Base-by-base conservation (phyloP, 1,140 invertebrate species). In the Heterodera carotae region DNA sequence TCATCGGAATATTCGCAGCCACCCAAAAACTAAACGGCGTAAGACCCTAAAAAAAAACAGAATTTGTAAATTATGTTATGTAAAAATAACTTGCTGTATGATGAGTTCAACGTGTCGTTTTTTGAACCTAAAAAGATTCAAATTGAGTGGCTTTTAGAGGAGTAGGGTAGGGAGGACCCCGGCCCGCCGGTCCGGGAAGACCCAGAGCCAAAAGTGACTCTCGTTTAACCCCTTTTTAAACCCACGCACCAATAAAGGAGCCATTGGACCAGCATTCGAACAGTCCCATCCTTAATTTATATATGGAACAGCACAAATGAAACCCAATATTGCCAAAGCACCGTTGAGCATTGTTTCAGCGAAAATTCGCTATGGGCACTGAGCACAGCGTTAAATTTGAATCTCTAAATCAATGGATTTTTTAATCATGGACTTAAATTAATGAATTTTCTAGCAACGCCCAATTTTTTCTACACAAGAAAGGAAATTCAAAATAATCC, bases 21-120 rank as follows among this genome's bases (percentile, higher is more conserved):
- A 77, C 76, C 76, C 76, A 77, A 77, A 60, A 77, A 60, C 76
- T 77, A 39, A 77, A 77, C n/a, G 39, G 22, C 18, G 74, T 66
- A 7, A 77, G 39, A n/a, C 76, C 76, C 76, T 77, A 43, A 12
- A 67, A 31, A 29, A 7, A 27, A 29, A 10, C 31, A 18, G 27
- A 66, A 27, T 12, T 66, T 22, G 27, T 15, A 12, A 18, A 76
- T 15, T 48, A 29, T n/a, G 15, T 27, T 2, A 29, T 43, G 15
- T 43, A 10, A 43, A 8, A 34, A 15, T 31, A 70, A 69, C 75
- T 62, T 76, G 75, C 33, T 68, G 25, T 25, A 76, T 43, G 15
- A 76, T 22, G 4, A 76, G 62, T 5, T 76, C 70, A 31, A 76
- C 76, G 18, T 74, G 75, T 15, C n/a, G 64, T 53, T 29, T 29